phyloP scores from a whole-genome alignment of 2,113 vertebrate species.

The Chlorodrepanis virens region DNA sequence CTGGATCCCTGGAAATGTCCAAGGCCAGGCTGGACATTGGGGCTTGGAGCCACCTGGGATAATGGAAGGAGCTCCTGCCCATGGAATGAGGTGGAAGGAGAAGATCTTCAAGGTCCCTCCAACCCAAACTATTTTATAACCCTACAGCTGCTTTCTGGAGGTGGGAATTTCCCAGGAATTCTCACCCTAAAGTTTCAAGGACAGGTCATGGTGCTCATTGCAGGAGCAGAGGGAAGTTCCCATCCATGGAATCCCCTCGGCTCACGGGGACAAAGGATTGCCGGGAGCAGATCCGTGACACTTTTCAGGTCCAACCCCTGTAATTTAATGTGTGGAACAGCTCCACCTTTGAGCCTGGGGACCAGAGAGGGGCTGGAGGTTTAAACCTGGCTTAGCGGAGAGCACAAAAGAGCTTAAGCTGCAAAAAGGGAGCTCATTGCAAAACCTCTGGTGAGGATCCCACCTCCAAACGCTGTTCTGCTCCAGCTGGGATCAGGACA shows the following conservation, averaged over 20 bases:
- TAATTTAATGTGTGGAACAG: not conserved
- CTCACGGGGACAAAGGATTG: not conserved
- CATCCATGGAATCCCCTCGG: not conserved
- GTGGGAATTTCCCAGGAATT: not conserved
- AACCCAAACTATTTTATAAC: not conserved
- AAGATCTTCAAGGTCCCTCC: not conserved
- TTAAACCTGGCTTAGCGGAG: not conserved
- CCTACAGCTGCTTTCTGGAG: not conserved
- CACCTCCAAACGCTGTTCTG: not conserved
- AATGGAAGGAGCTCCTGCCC: not conserved
- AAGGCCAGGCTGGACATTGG: not conserved
- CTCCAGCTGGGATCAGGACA: not conserved
- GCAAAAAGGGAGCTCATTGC: not conserved
- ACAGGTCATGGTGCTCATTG: not conserved
- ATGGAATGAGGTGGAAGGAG: not conserved
- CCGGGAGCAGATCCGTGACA: not conserved
- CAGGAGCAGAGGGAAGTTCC: not conserved
- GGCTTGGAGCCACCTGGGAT: not conserved
- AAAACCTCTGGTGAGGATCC: not conserved
- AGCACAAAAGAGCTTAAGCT: not conserved
- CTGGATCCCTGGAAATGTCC: not conserved
- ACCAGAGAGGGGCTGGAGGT: not conserved
- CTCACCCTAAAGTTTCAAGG: not conserved
- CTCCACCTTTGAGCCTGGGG: not conserved
- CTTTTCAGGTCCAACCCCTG: not conserved